phyloP scores from a whole-genome alignment of 2,113 vertebrate genomes.

The Galeopterus variegatus region DNA sequence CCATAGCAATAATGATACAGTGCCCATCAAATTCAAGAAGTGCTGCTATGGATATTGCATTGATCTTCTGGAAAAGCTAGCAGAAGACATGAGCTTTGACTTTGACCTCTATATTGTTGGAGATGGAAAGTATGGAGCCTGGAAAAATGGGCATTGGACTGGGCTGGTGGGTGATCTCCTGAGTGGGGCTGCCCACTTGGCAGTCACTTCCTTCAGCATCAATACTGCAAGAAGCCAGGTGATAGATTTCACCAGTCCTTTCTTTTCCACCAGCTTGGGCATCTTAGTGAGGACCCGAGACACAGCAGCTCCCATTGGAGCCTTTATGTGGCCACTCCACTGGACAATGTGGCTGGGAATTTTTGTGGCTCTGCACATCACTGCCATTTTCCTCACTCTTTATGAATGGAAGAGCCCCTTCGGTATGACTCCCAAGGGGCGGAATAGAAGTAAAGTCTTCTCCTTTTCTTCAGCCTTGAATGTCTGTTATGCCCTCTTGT shows the following conservation, averaged over 20 bases:
- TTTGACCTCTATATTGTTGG: conserved; percentile 94
- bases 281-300: conserved; percentile 93
- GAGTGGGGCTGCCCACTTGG: conserved; percentile 92
- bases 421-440: conserved; percentile 92
- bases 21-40: conserved; percentile 90
- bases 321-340: conserved; percentile 95
- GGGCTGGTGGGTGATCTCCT: conserved; percentile 93
- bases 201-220: conserved; percentile 93
- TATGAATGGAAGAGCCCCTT: conserved; percentile 95
- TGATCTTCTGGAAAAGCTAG: conserved; percentile 92
- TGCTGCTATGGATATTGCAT: conserved; percentile 94
- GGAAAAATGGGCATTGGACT: conserved; percentile 93
- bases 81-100: conserved; percentile 93
- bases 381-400: conserved; percentile 92
- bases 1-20: conserved; percentile 92
- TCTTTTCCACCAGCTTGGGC: conserved; percentile 93
- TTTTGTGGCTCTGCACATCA: conserved; percentile 93
- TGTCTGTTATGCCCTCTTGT: conserved; percentile 93
- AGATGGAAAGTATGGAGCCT: conserved; percentile 93
- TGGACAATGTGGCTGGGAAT: conserved; percentile 95
- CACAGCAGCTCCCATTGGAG: conserved; percentile 93
- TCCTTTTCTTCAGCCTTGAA: conserved; percentile 94
- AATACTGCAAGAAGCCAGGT: conserved; percentile 93
- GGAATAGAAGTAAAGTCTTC: conserved; percentile 92
- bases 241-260: conserved; percentile 94